Conservation (phyloP, 1,140 invertebrate genomes). For the Pogonomyrmex californicus region DNA sequence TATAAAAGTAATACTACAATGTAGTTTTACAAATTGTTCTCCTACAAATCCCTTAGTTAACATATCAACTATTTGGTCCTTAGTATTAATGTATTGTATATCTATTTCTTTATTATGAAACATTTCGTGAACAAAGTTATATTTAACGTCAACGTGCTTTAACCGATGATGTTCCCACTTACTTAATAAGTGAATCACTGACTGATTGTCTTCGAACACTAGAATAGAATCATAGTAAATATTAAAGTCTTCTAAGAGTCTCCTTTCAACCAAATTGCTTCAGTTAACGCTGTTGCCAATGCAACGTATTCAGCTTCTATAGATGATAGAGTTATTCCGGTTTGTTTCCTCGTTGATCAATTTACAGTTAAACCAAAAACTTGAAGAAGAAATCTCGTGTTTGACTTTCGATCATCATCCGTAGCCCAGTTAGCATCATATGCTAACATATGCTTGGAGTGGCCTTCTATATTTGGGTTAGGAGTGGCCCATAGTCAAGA, state of each 20-base stretch:
- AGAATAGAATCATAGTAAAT: not conserved
- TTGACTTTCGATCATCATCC: not conserved
- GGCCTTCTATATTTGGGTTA: not conserved
- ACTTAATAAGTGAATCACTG: not conserved
- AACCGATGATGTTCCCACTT: not conserved
- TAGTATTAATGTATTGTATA: not conserved
- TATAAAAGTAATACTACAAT: not conserved
- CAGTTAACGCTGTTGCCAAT: not conserved
- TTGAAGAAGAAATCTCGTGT: not conserved
- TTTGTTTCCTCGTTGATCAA: not conserved
- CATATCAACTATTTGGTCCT: not conserved
- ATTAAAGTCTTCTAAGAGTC: not conserved
- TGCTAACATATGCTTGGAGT: not conserved
- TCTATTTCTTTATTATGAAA: not conserved
- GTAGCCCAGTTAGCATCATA: constrained; percentile 1
- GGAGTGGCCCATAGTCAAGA: not conserved
- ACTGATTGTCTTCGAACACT: not conserved
- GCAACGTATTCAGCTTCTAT: not conserved
- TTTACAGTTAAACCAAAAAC: not conserved
- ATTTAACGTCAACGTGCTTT: not conserved
- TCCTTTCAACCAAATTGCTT: not conserved
- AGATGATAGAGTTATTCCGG: not conserved
- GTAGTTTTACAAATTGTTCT: not conserved
- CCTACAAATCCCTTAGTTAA: not conserved
- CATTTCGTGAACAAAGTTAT: not conserved